These are phyloP conservation scores for Pimpla rufipes DNA, from an alignment of 2,888 invertebrate genomes.

Conservation along the genomic window DNA sequence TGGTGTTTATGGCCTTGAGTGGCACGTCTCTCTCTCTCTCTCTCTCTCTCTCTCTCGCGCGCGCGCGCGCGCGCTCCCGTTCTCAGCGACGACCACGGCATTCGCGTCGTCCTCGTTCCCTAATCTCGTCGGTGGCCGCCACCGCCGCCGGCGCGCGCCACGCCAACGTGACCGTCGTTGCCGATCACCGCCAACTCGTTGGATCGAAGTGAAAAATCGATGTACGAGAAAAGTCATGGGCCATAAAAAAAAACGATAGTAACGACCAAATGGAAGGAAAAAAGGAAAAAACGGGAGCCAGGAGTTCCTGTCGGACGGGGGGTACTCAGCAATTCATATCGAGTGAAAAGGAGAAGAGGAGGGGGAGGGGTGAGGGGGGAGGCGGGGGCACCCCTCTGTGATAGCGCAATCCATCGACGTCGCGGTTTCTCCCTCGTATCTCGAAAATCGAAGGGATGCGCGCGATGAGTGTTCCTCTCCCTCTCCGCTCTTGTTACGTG, in stretches of 20 bases:
- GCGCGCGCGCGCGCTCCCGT: no score
- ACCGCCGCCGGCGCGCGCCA: no score
- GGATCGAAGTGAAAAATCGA: conserved; percentile 57
- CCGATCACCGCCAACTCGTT: conserved; percentile 68
- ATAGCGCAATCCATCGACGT: conserved; percentile 28
- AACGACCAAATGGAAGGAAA: background rate
- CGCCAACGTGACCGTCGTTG: conserved; percentile 64
- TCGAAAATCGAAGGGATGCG: conserved; percentile 45
- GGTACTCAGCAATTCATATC: conserved; percentile 31
- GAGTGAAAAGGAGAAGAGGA: background rate
- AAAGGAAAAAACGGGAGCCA: conserved; percentile 1
- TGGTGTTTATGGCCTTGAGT: conserved; percentile 38
- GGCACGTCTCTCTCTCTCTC: background rate
- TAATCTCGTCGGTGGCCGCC: conserved; percentile 51
- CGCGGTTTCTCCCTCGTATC: conserved; percentile 25
- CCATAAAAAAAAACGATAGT: conserved; percentile 6
- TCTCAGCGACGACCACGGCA: background rate
- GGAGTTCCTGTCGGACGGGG: background rate
- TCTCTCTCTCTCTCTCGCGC: conserved; percentile 31
- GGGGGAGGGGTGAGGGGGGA: background rate
- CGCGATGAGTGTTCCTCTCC: background rate
- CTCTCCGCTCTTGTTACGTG: conserved; percentile 3
- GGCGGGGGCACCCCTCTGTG: conserved; percentile 7
- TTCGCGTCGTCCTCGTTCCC: conserved; percentile 55
- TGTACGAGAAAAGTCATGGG: conserved; percentile 1